Base-by-base conservation (phyloP, 2,888 invertebrate species). In the Melieria omissa region DNA sequence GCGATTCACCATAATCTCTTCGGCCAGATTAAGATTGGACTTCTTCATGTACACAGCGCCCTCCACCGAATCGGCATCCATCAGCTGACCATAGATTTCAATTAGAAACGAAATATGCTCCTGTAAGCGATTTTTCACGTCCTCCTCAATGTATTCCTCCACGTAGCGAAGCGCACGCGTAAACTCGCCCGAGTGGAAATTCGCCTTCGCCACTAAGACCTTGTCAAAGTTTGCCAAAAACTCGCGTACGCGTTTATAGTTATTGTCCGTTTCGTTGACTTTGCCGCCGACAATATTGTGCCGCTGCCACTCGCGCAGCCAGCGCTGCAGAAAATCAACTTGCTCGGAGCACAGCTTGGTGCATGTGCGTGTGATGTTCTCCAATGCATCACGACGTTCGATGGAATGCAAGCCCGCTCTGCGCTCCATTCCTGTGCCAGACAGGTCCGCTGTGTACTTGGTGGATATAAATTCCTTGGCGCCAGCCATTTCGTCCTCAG, bases 41-140 rank as follows among this genome's bases (percentile, higher is more conserved):
- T 92, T 89, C 81, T 95, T 92, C 76, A 94, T 90, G 12, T 93
- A 93, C 65, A 92, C 89, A 8, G 94, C 91, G 8, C 93, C 97
- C 76, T 93, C 92, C 0, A 98, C 94, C 9, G 95, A 95, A 86
- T 98, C 98, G 0, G 96, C 92, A 84, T 98, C 97, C 84, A 96
- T 94, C 74, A 98, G 85, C 73, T 94, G 90, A 0, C 95, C 93
- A 84, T 97, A 97, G 79, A 98, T 92, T 88, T 95, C 93, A 0
- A 92, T 91, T 47, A 93, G 83, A 76, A 92, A 90, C 0, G 91
- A 89, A 62, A 93, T 84, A 76, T 92, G 90, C 8, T 90, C 89
- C 74, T 91, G 89, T 75, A 91, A 83, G 12, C 88, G 87, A 0
- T 86, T 83, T 0, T 74, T 8, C 9, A 89, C 88, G 68, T 90